Conservation (phyloP, 2,797 vertebrate species). For the Percopsis omiscomaycus region DNA sequence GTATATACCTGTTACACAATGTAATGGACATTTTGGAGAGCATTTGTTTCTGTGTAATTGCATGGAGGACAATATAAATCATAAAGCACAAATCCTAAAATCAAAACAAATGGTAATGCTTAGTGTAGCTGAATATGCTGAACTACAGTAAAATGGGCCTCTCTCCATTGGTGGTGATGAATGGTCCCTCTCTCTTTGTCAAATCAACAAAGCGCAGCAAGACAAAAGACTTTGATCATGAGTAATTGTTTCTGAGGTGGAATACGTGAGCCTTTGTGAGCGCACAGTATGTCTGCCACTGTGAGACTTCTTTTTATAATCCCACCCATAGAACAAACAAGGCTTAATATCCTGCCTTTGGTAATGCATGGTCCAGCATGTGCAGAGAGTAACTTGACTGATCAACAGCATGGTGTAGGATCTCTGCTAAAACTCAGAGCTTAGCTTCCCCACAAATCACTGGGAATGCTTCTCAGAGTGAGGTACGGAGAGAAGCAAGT, state of each 20-base stretch:
- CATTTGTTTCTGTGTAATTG: no score
- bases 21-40: no score
- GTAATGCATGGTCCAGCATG: constrained; percentile 45
- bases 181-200: constrained; percentile 54
- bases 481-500: constrained; percentile 19
- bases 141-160: constrained; percentile 42
- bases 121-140: constrained; percentile 38
- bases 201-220: constrained; percentile 62
- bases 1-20: no score
- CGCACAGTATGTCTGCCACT: constrained; percentile 50
- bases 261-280: constrained; percentile 58
- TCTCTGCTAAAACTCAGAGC: constrained; percentile 21
- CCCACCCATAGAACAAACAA: constrained; percentile 34
- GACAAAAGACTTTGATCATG: constrained; percentile 68
- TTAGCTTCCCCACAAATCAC: constrained; percentile 11
- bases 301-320: constrained; percentile 48
- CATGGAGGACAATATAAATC: constrained; percentile 48
- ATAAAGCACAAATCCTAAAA: constrained; percentile 45
- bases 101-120: constrained; percentile 8
- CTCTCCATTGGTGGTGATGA: constrained; percentile 61
- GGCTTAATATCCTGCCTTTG: constrained; percentile 44
- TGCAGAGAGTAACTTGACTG: constrained; percentile 28
- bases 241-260: constrained; percentile 60
- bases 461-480: constrained; percentile 18
- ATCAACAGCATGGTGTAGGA: constrained; percentile 19